phyloP scores from a whole-genome alignment of 30 jellyfish, hydroid and myxozoan genomes.

The Turritopsis rubra region DNA sequence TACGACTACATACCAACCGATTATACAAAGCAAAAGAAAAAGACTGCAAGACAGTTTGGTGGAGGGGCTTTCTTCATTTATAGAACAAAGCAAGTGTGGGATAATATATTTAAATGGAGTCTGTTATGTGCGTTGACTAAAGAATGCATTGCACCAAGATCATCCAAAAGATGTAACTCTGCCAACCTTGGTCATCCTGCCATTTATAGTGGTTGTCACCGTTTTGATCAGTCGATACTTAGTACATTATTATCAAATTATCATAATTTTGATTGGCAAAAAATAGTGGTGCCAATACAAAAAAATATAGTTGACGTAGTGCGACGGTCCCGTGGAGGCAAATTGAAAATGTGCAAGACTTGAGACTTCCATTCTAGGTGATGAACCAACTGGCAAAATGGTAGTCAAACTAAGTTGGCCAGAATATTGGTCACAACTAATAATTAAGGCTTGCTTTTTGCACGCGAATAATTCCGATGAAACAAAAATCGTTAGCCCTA shows the following conservation, averaged over 20 bases:
- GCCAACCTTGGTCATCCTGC: neutral
- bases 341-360: neutral
- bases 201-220: neutral
- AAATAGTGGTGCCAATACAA: neutral
- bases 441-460: no score
- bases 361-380: no score
- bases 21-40: neutral
- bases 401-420: no score
- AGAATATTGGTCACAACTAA: no score
- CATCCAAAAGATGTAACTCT: neutral
- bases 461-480: no score
- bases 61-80: neutral
- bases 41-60: neutral
- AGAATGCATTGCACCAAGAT: neutral
- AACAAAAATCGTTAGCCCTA: no score
- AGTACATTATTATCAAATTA: neutral
- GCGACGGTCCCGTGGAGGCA: neutral
- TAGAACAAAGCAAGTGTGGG: neutral
- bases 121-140: neutral
- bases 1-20: neutral
- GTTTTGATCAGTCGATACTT: neutral
- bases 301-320: neutral
- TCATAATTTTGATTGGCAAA: neutral
- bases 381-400: no score
- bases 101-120: neutral